Base-by-base conservation (phyloP, 1,140 invertebrate species). In the Drosophila parvula region DNA sequence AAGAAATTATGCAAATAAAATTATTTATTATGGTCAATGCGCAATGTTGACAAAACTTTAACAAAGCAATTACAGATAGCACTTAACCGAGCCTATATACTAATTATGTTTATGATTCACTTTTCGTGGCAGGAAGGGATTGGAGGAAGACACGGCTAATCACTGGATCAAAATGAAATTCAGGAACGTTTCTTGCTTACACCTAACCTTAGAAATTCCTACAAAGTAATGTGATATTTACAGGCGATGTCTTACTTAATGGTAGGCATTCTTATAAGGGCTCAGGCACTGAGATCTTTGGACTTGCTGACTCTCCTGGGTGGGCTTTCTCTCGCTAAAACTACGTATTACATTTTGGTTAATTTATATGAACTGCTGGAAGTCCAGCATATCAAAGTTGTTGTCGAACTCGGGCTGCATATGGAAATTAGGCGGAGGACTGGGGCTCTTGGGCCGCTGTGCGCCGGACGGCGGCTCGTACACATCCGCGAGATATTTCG, bases 381-480 rank as follows among this genome's bases (percentile, higher is more conserved):
- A 90, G 71, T 91, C 82, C 61, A 89, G 71, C 81, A 90, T 90
- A 28, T 92, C 85, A 27, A 91, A 92, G 74, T 79, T 75, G 44
- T 75, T 85, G 12, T 79, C 80, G 43, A 91, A 74, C 55, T 91
- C 81, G 3, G 76, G n/a, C 9, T 70, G 71, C n/a, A 79, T 44
- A 32, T 79, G 74, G 18, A 64, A 56, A 67, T 68, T 77, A 16
- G 60, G 38, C 22, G 51, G 28, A 8, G 60, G 57, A 22, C 36
- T 28, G 36, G 62, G 63, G 32, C 74, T 75, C 41, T 84, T 84
- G 43, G 51, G 32, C 18, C 51, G 12, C n/a, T 55, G 51, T 22
- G 51, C 18, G 18, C 51, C 51, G 18, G 28, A 36, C 28, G 61
- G 43, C 1, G 47, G 36, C 16, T 90, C 90, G 41, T 85, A 85